Evolutionary conservation across 1,140 invertebrate species (phyloP).

Genomic region (Drosophila punjabiensis): DNA sequence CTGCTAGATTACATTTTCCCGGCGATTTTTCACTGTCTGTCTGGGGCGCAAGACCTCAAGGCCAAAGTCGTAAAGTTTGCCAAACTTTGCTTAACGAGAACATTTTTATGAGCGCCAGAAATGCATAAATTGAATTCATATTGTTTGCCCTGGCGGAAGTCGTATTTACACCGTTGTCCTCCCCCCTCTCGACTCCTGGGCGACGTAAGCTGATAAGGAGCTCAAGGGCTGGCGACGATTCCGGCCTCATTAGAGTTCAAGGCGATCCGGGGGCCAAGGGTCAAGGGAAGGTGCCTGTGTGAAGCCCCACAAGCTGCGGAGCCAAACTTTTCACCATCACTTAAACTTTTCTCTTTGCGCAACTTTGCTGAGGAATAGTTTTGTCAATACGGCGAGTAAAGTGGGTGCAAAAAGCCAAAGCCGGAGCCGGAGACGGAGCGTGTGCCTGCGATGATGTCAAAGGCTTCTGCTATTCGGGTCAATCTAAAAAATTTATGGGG

Average conservation of each 20-base stretch:
- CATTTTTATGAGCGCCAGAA: constrained; percentile 47
- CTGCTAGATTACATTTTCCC: constrained; percentile 63
- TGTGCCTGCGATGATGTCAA: constrained; percentile 67
- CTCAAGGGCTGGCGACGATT: constrained; percentile 22
- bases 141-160: constrained; percentile 17
- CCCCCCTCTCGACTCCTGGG: neutral
- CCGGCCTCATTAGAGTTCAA: constrained; percentile 54
- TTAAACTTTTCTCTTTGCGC: constrained; percentile 17
- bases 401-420: neutral
- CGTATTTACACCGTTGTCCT: neutral
- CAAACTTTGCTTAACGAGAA: constrained; percentile 69
- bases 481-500: constrained; percentile 76
- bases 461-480: constrained; percentile 69
- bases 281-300: constrained; percentile 17
- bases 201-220: constrained; percentile 31
- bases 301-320: constrained; percentile 8
- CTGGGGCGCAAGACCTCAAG: constrained; percentile 50
- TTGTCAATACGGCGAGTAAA: constrained; percentile 35
- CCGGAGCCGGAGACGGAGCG: constrained; percentile 7
- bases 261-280: constrained; percentile 11
- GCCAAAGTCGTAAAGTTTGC: constrained; percentile 70
- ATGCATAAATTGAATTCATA: constrained; percentile 46
- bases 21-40: constrained; percentile 61
- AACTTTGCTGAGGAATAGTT: constrained; percentile 40
- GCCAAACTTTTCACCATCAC: constrained; percentile 18